Evolutionary conservation across 2,888 invertebrate species (phyloP), one percentile per base, ranked within the genome.

Genomic region (Acanthococcus lagerstroemiae): DNA sequence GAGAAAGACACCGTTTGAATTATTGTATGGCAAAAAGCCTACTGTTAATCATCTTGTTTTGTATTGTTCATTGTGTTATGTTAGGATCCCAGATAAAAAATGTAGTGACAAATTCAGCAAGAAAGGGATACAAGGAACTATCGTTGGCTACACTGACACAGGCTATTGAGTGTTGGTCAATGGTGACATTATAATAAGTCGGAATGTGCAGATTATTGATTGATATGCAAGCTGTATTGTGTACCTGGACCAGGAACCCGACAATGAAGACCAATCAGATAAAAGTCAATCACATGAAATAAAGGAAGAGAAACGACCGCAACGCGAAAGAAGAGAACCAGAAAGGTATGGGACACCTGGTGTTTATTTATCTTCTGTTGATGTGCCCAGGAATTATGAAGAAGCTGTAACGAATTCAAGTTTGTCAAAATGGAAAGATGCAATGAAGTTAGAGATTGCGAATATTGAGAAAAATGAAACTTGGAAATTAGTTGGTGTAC

Each of bases 391-490:
- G 67, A 72, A 63, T 55, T 74, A 71, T 71, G 68, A 74, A 61
- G 72, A 73, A 69, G 73, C 73, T 65, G 71, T 72, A 17, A 72
- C 60, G 25, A 70, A 69, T 50, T 0, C 68, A 56, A 71, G 73
- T 30, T 22, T 50, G 9, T 3, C 15, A 4, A 4, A 50, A 50
- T 71, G 70, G 71, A 65, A 68, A 52, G 37, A 48, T 7, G 70
- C 71, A 7, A 72, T 72, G 52, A 45, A 55, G 24, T 25, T 63
- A 19, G 72, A 74, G 71, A 71, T 73, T 17, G 50, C 44, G 15
- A 72, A 73, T 21, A 60, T 74, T 17, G 68, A 71, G 46, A 71
- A 73, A 67, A 74, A 74, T 67, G 12, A 71, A 21, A 74, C 72
- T 0, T 74, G 73, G 73, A 65, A 50, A 44, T 66, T 73, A 9